Conservation (phyloP, 2,113 vertebrate species). For the Sphyrna mokarran region DNA sequence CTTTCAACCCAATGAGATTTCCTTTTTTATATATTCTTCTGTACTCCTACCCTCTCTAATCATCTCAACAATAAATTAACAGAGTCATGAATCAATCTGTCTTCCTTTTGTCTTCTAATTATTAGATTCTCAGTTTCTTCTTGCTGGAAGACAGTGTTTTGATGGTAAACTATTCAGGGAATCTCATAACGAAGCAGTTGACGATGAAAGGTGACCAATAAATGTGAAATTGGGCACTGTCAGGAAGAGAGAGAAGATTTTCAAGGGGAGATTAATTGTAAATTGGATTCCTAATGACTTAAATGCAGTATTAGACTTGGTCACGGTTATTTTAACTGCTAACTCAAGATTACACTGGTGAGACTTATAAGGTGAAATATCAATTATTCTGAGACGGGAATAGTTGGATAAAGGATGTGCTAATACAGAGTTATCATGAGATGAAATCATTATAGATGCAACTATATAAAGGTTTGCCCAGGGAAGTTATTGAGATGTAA, state of each 20-base stretch:
- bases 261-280: not conserved
- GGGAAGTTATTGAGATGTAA: not conserved
- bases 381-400: not conserved
- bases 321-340: not conserved
- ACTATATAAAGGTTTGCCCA: not conserved
- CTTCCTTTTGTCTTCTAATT: not conserved
- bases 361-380: not conserved
- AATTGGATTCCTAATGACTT: not conserved
- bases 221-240: not conserved
- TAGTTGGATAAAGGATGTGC: not conserved
- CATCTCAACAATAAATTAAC: not conserved
- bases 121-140: no score
- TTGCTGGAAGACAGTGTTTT: not conserved
- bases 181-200: not conserved
- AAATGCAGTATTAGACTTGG: not conserved
- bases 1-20: not conserved
- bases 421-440: not conserved
- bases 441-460: not conserved
- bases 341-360: not conserved
- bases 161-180: not conserved
- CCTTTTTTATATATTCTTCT: not conserved
- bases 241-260: not conserved
- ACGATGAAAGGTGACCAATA: not conserved
- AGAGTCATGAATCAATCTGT: not conserved
- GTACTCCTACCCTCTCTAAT: not conserved